Conservation (phyloP, 37 sponge, comb jelly and placozoan genomes). For the Dysidea cf. avara region DNA sequence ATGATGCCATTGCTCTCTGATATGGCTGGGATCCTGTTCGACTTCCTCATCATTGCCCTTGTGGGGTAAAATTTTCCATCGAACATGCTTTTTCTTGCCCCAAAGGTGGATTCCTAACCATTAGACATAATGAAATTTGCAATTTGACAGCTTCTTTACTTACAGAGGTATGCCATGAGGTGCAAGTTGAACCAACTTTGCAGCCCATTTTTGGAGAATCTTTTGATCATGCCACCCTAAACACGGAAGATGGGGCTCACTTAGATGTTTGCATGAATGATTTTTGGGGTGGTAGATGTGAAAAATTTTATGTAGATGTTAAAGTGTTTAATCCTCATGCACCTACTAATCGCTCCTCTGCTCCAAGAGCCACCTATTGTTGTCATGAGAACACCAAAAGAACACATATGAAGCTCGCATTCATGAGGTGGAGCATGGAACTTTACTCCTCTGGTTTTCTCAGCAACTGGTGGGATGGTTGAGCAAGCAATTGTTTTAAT, state of each 20-base stretch:
- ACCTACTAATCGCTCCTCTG: conserved; percentile 11
- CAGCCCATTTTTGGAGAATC: conserved; percentile 33
- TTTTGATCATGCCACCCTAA: conserved; percentile 5
- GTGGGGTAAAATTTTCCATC: conserved; percentile 2
- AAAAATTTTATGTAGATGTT: conserved; percentile 31
- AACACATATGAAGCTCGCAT: no score
- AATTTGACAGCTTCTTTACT: conserved; percentile 27
- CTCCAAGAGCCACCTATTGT: no score
- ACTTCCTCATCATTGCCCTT: no score
- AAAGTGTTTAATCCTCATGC: conserved; percentile 41
- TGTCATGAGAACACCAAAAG: no score
- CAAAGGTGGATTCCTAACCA: conserved; percentile 28
- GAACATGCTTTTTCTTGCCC: conserved; percentile 43
- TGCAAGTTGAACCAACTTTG: conserved; percentile 24
- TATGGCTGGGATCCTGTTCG: conserved; percentile 15
- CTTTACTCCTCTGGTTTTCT: no score
- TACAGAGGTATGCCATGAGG: conserved; percentile 38
- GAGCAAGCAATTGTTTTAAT: no score
- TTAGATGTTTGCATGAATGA: conserved; percentile 25
- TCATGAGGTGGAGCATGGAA: no score
- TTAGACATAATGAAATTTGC: conserved; percentile 31
- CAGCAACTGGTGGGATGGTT: no score
- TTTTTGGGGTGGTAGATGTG: conserved; percentile 35
- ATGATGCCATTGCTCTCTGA: conserved; percentile 16
- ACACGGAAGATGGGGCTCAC: conserved; percentile 20